Percentiles rank a stretch among this genome's conserved stretches.
phyloP scores from a whole-genome alignment of 2,797 vertebrate species.

The Coracias cyanogaster region DNA sequence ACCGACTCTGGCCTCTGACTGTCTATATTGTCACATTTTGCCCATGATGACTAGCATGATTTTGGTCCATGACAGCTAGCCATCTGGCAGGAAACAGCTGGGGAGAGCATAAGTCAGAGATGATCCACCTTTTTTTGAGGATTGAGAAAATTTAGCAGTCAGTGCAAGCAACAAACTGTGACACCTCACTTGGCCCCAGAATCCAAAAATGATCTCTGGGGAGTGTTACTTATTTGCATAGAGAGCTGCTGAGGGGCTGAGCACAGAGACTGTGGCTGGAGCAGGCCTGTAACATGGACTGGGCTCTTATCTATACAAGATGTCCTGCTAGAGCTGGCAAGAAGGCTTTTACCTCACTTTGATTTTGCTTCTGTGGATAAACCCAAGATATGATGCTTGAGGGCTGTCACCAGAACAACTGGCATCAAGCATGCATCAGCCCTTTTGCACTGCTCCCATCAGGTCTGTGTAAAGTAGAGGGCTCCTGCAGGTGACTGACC shows the following conservation, averaged over 20 bases:
- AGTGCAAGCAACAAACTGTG: background rate
- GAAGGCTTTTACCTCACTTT: background rate
- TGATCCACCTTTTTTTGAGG: background rate
- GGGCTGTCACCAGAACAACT: background rate
- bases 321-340: background rate
- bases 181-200: background rate
- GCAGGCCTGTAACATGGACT: background rate
- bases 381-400: background rate
- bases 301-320: background rate
- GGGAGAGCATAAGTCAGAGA: background rate
- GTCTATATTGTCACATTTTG: background rate
- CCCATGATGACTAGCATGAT: background rate
- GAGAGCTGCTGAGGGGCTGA: background rate
- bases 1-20: background rate
- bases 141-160: background rate
- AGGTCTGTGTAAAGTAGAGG: accelerated
- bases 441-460: accelerated
- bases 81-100: background rate
- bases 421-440: accelerated
- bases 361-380: background rate
- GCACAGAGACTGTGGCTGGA: background rate
- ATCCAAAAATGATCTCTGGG: background rate
- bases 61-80: background rate
- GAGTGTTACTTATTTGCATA: background rate
- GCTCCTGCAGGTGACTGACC: background rate